Evolutionary conservation across 2,113 vertebrate species (phyloP).

Genomic region (Brachyistius frenatus): DNA sequence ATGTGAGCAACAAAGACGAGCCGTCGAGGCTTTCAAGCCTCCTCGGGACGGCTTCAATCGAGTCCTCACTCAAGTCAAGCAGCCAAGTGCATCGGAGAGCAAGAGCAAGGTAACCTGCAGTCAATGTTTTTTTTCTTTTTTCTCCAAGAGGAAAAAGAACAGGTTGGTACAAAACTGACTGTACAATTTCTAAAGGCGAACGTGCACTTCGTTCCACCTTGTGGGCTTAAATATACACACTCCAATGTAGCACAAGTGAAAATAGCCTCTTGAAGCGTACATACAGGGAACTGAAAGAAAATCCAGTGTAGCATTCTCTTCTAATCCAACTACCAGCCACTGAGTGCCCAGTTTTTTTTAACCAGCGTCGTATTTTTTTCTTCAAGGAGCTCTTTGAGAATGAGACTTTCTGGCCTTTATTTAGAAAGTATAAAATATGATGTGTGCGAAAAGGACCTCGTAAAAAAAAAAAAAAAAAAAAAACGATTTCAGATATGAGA

Average conservation of each 20-base stretch:
- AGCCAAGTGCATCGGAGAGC: conserved; percentile 25
- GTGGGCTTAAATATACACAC: background rate
- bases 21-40: conserved; percentile 8
- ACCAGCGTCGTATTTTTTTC: no score
- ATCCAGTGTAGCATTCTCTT: no score
- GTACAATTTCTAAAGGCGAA: background rate
- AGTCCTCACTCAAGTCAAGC: conserved; percentile 39
- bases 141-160: background rate
- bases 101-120: conserved; percentile 13
- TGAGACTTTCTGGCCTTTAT: no score
- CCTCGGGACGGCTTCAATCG: conserved; percentile 10
- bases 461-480: no score
- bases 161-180: background rate
- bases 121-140: conserved; percentile 12
- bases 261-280: background rate
- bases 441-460: no score
- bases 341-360: no score
- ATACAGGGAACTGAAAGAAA: background rate
- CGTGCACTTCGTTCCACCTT: background rate
- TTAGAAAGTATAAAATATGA: no score
- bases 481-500: no score
- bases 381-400: no score
- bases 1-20: conserved; percentile 16
- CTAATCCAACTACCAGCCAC: no score
- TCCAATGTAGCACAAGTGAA: background rate